A percentile compares a stretch with the other conserved stretches of the same genome.
Evolutionary conservation across 2,113 vertebrate species (phyloP).

Genomic region (Bombycilla garrulus): DNA sequence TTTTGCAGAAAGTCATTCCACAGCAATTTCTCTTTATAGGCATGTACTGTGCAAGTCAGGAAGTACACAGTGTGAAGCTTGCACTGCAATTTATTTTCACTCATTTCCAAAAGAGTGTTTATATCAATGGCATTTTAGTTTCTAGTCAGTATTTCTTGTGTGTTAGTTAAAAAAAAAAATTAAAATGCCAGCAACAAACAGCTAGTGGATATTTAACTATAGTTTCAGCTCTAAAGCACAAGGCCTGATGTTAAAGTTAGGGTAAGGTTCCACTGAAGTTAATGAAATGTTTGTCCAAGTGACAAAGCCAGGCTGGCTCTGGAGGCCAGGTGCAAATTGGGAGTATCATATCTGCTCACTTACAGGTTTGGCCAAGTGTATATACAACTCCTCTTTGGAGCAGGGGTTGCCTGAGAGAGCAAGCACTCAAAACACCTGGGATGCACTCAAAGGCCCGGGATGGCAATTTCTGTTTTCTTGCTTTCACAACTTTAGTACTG

Average conservation of each 20-base stretch:
- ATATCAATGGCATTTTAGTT: background rate
- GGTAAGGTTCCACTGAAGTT: background rate
- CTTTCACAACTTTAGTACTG: background rate
- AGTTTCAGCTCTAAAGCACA: background rate
- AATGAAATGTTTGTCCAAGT: background rate
- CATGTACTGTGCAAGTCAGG: background rate
- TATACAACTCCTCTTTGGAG: background rate
- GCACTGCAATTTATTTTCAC: background rate
- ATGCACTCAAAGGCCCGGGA: background rate
- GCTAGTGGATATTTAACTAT: background rate
- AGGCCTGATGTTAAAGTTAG: background rate
- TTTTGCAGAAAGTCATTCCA: slow-evolving; percentile 43
- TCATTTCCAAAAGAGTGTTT: background rate
- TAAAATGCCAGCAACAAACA: background rate
- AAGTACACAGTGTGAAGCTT: slow-evolving; percentile 14
- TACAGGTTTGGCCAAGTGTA: background rate
- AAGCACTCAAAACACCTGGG: background rate
- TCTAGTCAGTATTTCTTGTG: background rate
- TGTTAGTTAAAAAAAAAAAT: background rate
- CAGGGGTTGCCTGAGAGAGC: rapidly evolving
- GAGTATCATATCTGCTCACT: background rate
- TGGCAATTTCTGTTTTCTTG: background rate
- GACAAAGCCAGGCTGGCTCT: background rate
- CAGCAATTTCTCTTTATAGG: slow-evolving; percentile 40
- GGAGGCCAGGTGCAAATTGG: background rate